phyloP scores from a whole-genome alignment of 1,140 invertebrate species.

The Hycleus cichorii region DNA sequence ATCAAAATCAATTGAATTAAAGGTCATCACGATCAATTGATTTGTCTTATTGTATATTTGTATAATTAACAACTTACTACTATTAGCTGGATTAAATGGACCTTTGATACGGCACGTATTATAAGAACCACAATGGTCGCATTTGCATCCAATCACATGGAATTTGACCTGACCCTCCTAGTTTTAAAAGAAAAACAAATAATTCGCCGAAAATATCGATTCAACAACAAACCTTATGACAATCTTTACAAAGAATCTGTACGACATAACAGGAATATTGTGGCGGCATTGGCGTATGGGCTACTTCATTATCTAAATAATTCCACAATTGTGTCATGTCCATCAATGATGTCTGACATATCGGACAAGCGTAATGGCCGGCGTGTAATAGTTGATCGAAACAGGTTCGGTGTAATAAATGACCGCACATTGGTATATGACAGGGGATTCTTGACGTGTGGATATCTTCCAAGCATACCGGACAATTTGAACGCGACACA shows the following conservation, averaged over 20 bases:
- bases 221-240: slow-evolving; percentile 61
- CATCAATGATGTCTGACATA: slow-evolving; percentile 74
- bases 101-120: slow-evolving; percentile 73
- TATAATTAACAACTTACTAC: neutral
- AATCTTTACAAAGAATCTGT: slow-evolving; percentile 80
- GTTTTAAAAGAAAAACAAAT: slow-evolving; percentile 21
- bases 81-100: slow-evolving; percentile 3
- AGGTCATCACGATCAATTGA: no score
- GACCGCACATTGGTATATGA: slow-evolving; percentile 79
- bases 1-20: no score
- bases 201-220: neutral
- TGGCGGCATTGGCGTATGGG: slow-evolving; percentile 69
- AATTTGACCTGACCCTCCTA: slow-evolving; percentile 73
- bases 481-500: slow-evolving; percentile 75
- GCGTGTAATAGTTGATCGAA: slow-evolving; percentile 69
- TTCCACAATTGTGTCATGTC: slow-evolving; percentile 78
- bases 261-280: slow-evolving; percentile 72
- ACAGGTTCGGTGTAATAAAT: slow-evolving; percentile 73
- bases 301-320: slow-evolving; percentile 71
- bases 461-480: slow-evolving; percentile 81
- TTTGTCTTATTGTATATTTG: no score
- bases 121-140: slow-evolving; percentile 74
- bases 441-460: slow-evolving; percentile 80
- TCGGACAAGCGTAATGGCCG: slow-evolving; percentile 80
- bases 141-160: slow-evolving; percentile 79